Evolutionary conservation across 2,888 invertebrate species (phyloP), one percentile per base, ranked within the genome.

Genomic region (Zygogramma bicolorata): DNA sequence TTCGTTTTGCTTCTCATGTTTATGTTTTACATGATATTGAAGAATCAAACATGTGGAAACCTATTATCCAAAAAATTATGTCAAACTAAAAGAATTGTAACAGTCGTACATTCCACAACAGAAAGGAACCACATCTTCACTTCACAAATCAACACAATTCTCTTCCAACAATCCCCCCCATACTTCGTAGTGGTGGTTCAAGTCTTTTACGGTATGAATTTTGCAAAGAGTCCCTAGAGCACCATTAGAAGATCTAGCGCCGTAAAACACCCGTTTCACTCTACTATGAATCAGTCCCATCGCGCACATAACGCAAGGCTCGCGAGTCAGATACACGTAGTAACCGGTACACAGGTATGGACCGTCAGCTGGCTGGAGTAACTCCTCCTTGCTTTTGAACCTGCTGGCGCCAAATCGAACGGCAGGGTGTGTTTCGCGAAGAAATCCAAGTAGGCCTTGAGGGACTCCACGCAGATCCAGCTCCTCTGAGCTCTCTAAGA

Each of bases 281-380:
- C 98, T 89, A n/a, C 97, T 95, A 86, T 99, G 98, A 0, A 97
- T 90, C 67, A 99, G 88, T 0, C 95, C 98, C 98, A 99, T 99
- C 0, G 96, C 90, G 87, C 99, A 99, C 94, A 98, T 96, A 0
- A 95, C 85, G 87, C 99, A 99, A 0, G 98, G 98, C 85, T 99
- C 98, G 73, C 90, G 90, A 0, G 93, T 90, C 49, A 95, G 85
- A 84, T 96, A 98, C 1, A 95, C 87, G 87, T 95, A 93, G 86
- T 95, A 97, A 1, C 95, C 95, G 0, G 98, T 97, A 87, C 96
- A 96, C 60, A 97, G 87, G 85, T 97, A 97, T 0, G 94, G 93
- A 1, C 91, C 91, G 60, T 88, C 85, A n/a, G 85, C 81, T 38
- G 88, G 87, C 0, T 80, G 81, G 0, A 80, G 75, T 18, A 82